Conservation (phyloP, 1,140 invertebrate species). For the Papilio polytes region DNA sequence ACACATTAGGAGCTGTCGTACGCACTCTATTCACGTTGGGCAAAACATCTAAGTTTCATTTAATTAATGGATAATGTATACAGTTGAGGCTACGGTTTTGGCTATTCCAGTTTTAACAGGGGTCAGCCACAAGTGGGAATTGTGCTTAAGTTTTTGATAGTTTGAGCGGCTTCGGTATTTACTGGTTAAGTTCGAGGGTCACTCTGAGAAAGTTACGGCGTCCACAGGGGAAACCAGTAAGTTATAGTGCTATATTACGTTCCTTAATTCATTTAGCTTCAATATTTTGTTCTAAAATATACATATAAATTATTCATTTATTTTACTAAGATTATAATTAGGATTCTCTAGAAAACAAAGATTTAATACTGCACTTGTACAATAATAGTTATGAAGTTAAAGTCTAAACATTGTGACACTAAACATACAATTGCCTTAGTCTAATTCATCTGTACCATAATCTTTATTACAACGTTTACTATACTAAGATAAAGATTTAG, state of each 20-base stretch:
- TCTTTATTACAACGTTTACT: no score
- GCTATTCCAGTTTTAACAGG: constrained; percentile 67
- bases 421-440: no score
- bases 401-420: no score
- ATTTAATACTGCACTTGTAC: no score
- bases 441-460: no score
- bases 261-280: constrained; percentile 40
- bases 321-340: neutral
- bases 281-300: neutral
- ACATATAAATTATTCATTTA: neutral
- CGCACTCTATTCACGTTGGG: constrained; percentile 21
- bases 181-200: constrained; percentile 63
- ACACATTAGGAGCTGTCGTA: constrained; percentile 29
- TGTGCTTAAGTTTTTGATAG: constrained; percentile 80
- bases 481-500: no score
- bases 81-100: constrained; percentile 28
- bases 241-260: constrained; percentile 37
- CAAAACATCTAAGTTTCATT: constrained; percentile 36
- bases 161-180: constrained; percentile 77
- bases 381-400: no score
- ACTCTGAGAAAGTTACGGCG: constrained; percentile 56
- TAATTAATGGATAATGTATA: constrained; percentile 39
- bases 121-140: constrained; percentile 73
- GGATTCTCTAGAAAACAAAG: neutral
- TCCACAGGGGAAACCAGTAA: constrained; percentile 54